phyloP scores from a whole-genome alignment of 2,888 invertebrate species.

The Sarcophaga rosellei region DNA sequence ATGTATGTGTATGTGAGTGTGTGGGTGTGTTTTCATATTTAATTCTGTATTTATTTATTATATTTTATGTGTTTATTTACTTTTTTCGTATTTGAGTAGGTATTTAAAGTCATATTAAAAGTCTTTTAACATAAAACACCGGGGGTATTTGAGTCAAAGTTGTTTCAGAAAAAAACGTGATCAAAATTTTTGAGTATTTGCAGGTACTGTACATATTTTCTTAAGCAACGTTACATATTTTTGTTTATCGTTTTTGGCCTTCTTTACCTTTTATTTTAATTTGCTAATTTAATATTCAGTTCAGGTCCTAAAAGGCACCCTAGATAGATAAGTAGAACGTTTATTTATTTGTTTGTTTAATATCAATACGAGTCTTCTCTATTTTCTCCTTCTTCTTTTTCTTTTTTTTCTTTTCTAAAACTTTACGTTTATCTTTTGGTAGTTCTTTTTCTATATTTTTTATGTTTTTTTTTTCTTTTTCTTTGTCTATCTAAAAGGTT shows the following conservation, averaged over 20 bases:
- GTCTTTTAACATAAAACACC: conserved; percentile 39
- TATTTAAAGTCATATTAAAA: conserved; percentile 64
- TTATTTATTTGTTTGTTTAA: conserved; percentile 58
- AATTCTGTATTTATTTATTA: not conserved
- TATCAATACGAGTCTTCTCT: not conserved
- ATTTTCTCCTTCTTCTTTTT: too few relatives aligned
- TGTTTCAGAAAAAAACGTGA: conserved; percentile 50
- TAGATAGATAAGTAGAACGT: conserved; percentile 54
- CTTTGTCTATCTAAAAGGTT: not conserved
- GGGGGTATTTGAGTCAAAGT: conserved; percentile 43
- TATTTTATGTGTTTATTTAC: not conserved
- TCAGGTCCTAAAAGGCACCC: conserved; percentile 57
- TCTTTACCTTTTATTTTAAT: conserved; percentile 7
- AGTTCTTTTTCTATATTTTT: not conserved
- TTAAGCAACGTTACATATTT: not conserved
- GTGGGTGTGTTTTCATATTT: not conserved
- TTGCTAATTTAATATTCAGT: conserved; percentile 39
- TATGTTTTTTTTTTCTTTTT: not conserved
- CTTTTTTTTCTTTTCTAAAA: not conserved
- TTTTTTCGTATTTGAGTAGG: conserved; percentile 23
- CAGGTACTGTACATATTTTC: not conserved
- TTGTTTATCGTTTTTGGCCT: conserved; percentile 13
- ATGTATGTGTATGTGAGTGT: not conserved
- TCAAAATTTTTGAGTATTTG: conserved; percentile 37
- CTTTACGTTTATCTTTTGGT: not conserved